These are phyloP conservation scores for Malurus splendens DNA, from an alignment of 2,797 vertebrate genomes.

Conservation along the genomic window DNA sequence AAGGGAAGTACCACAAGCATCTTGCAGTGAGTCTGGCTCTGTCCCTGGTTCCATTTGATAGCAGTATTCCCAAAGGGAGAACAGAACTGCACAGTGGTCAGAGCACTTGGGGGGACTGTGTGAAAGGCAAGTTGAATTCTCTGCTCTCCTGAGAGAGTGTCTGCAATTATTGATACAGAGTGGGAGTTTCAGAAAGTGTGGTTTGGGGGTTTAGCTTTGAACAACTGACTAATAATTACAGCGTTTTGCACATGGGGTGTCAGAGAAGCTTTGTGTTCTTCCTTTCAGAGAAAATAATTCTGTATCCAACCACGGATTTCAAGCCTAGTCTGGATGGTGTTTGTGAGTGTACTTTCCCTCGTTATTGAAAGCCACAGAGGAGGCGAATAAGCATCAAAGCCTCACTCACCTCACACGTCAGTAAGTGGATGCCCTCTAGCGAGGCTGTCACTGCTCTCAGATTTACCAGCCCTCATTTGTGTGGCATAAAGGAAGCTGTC, in stretches of 20 bases:
- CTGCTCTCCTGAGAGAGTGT: neutral
- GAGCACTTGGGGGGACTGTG: neutral
- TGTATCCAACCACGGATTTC: neutral
- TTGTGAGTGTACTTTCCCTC: neutral
- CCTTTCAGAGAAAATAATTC: neutral
- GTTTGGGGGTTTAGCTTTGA: constrained; percentile 52
- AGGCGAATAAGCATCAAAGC: neutral
- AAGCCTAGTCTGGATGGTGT: neutral
- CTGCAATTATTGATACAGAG: constrained; percentile 13
- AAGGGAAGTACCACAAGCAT: neutral
- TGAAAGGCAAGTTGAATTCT: neutral
- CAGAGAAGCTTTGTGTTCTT: neutral
- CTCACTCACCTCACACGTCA: neutral
- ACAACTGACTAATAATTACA: constrained; percentile 23
- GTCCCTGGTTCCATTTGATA: neutral
- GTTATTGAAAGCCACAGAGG: neutral
- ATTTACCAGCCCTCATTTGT: neutral
- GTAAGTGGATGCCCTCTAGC: constrained; percentile 57
- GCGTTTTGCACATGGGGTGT: neutral
- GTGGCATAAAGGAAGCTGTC: neutral
- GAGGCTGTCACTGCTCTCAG: neutral
- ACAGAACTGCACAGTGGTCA: neutral
- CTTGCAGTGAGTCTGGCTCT: neutral
- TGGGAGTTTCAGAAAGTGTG: constrained; percentile 52
- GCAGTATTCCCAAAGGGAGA: neutral